Base-by-base conservation (phyloP, 1,140 invertebrate species). In the Schmidtea mediterranea region DNA sequence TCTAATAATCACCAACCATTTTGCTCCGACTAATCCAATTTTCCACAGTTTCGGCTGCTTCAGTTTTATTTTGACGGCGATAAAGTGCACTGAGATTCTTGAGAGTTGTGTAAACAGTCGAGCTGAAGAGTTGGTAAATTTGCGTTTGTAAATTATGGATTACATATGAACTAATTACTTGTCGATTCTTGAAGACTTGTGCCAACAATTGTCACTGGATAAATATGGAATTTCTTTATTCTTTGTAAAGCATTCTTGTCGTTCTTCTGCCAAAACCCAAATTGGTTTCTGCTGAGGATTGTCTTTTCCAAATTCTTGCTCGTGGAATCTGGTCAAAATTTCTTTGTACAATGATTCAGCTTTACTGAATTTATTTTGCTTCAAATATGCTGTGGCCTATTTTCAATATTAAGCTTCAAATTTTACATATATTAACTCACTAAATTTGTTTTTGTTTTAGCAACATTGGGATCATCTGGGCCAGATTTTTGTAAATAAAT, bases 361-460 rank as follows among this genome's bases (percentile, higher is more conserved):
- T 67, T 94, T 84, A 59, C 89, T 84, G 69, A 94, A 98, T 71
- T 97, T 95, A 43, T 86, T 86, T 70, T 94, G 84, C 67, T 97
- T 97, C 53, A 97, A 71, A 67, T 89, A 97, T 62, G 87, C 92
- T 0, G 87, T 92, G 9, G 89, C 87, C 26, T 32, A 10, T 6
- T 32, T 32, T 3, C 3, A 32, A 32, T n/a, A n/a, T n/a, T n/a
- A n/a, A n/a, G n/a, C n/a, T n/a, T n/a, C n/a, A n/a, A n/a, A n/a
- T n/a, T n/a, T n/a, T n/a, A n/a, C n/a, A n/a, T n/a, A n/a, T 32
- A 10, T 6, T 32, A 32, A 10, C 26, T 32, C 10, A 32, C 26
- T 56, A 98, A 69, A 67, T 98, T 97, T 65, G 98, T 98, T 71
- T 97, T 97, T 9, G 90, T 97, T 69, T 97, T 98, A 48, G 86